Conservation (phyloP, 2,888 invertebrate species). For the Erynnis tages region DNA sequence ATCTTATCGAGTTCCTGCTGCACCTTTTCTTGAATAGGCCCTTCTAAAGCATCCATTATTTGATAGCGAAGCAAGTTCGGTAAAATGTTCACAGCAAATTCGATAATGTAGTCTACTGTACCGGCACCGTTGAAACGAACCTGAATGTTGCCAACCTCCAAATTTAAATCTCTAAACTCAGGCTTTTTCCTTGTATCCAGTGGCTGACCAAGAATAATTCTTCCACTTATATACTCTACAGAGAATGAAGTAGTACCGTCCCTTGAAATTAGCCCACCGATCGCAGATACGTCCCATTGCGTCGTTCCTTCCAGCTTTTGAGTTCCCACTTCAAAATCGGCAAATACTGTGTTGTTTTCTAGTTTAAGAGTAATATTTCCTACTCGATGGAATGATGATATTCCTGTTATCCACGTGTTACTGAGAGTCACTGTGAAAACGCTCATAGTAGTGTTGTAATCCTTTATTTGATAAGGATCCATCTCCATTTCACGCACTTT, state of each 20-base stretch:
- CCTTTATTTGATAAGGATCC: constrained; percentile 89
- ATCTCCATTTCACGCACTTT: constrained; percentile 84
- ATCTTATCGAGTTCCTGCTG: constrained; percentile 88
- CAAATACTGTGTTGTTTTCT: constrained; percentile 85
- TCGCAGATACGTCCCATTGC: constrained; percentile 88
- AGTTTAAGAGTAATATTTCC: constrained; percentile 88
- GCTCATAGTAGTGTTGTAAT: constrained; percentile 87
- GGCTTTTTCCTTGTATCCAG: constrained; percentile 89
- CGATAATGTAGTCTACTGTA: constrained; percentile 91
- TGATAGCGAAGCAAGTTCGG: constrained; percentile 93
- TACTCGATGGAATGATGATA: constrained; percentile 90
- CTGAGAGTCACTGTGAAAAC: constrained; percentile 85
- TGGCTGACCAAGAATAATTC: constrained; percentile 86
- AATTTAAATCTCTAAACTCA: constrained; percentile 86
- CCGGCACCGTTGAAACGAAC: constrained; percentile 92
- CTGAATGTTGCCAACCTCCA: constrained; percentile 92
- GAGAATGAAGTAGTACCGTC: constrained; percentile 89
- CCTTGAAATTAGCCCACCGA: constrained; percentile 85
- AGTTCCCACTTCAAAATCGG: constrained; percentile 88
- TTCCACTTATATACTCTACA: constrained; percentile 88
- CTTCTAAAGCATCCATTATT: constrained; percentile 92
- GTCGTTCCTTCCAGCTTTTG: constrained; percentile 89
- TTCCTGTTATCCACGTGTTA: constrained; percentile 89
- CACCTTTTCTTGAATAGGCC: constrained; percentile 86
- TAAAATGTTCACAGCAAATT: constrained; percentile 89